Percentiles rank a stretch among this genome's conserved stretches.
Conservation (phyloP, 2,113 vertebrate species). For the Labrus mixtus region DNA sequence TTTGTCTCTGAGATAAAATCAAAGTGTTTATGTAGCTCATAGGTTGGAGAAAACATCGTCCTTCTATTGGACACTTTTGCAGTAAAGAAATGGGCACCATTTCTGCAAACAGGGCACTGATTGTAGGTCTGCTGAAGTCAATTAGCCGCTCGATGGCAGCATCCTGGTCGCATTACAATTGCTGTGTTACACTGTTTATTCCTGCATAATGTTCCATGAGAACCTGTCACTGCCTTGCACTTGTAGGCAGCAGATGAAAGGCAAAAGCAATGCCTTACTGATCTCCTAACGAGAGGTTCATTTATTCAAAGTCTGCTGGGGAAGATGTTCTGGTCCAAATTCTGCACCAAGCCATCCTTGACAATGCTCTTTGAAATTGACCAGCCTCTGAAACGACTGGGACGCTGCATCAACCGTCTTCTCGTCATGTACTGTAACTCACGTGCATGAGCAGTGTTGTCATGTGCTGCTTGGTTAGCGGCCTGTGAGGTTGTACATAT, state of each 20-base stretch:
- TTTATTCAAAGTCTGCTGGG: constrained; percentile 54
- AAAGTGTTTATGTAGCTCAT: constrained; percentile 12
- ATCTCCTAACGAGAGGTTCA: constrained; percentile 55
- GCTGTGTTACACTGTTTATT: constrained; percentile 66
- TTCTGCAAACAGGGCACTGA: constrained; percentile 59
- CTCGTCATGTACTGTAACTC: constrained; percentile 28
- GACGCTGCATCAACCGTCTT: constrained; percentile 29
- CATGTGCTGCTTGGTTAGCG: constrained; percentile 50
- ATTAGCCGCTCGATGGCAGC: constrained; percentile 73
- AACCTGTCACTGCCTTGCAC: constrained; percentile 56
- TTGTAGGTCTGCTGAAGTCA: constrained; percentile 69
- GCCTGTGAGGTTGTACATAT: constrained; percentile 52
- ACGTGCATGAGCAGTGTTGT: constrained; percentile 18
- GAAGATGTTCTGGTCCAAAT: constrained; percentile 56
- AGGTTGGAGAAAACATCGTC: constrained; percentile 8
- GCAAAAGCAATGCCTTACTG: constrained; percentile 44
- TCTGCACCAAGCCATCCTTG: constrained; percentile 60
- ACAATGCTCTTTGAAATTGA: constrained; percentile 62
- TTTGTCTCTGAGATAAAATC: constrained; percentile 24
- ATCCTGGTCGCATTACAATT: constrained; percentile 74
- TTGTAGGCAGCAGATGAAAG: constrained; percentile 73
- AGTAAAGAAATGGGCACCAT: constrained; percentile 36
- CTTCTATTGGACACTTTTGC: constrained; percentile 31
- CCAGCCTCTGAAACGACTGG: constrained; percentile 45
- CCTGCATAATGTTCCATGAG: constrained; percentile 65